Conservation (phyloP, 2,113 vertebrate species). For the Chamaetylas fuelleborni region DNA sequence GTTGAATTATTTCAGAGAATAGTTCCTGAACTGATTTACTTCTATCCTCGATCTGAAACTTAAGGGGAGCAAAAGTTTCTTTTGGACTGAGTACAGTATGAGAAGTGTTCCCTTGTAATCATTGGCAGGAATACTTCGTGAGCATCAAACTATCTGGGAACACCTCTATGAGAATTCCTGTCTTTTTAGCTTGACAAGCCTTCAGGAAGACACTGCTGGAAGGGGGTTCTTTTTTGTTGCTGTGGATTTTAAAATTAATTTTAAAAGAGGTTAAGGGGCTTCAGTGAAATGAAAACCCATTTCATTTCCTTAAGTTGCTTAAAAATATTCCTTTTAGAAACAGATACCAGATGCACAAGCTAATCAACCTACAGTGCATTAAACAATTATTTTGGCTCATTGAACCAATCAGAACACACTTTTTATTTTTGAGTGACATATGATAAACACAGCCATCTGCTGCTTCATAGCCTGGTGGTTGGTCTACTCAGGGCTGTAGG, state of each 20-base stretch:
- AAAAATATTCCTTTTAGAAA: constrained; percentile 37
- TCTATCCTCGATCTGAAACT: neutral
- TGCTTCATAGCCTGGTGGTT: constrained; percentile 46
- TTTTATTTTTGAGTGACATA: constrained; percentile 67
- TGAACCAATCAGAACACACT: constrained; percentile 66
- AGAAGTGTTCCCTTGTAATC: neutral
- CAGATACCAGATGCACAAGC: constrained; percentile 60
- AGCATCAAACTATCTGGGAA: neutral
- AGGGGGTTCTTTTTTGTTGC: neutral
- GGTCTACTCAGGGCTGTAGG: constrained; percentile 37
- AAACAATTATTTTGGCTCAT: constrained; percentile 73
- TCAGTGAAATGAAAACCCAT: neutral
- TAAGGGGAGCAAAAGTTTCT: neutral
- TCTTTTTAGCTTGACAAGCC: neutral
- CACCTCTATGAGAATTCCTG: neutral
- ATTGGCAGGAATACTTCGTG: neutral
- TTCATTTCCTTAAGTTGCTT: constrained; percentile 32
- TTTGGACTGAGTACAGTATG: neutral
- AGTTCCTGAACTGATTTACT: neutral
- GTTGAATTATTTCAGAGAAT: neutral
- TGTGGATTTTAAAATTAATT: neutral
- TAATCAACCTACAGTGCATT: constrained; percentile 69
- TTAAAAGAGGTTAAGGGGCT: neutral
- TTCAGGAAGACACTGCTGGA: neutral
- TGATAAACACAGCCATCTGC: constrained; percentile 73